These are phyloP conservation scores for Muraenolepis orangiensis DNA, from an alignment of 2,797 vertebrate species.

Conservation along the genomic window DNA sequence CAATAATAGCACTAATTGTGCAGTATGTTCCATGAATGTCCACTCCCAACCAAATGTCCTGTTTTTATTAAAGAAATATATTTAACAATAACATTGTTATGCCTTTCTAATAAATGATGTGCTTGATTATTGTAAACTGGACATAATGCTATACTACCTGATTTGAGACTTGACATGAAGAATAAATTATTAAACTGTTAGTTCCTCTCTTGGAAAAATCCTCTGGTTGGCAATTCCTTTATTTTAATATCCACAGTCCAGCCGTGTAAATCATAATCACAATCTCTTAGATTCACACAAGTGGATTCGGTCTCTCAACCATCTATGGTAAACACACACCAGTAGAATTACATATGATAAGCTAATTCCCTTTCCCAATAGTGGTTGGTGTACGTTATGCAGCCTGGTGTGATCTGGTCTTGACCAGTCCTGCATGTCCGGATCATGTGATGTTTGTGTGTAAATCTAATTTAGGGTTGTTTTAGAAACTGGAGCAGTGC, in stretches of 20 bases:
- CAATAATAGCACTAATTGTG: background rate
- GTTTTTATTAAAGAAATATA: too few species aligned
- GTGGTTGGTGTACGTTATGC: background rate
- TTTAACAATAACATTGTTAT: background rate
- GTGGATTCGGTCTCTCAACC: background rate
- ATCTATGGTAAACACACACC: background rate
- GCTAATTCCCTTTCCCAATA: background rate
- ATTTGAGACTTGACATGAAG: background rate
- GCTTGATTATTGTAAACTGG: background rate
- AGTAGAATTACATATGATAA: background rate
- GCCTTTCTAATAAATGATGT: background rate
- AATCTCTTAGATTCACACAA: background rate
- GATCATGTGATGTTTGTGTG: constrained; percentile 60
- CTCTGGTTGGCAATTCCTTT: background rate
- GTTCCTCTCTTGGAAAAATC: background rate
- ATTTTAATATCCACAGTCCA: background rate
- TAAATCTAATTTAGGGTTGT: constrained; percentile 48
- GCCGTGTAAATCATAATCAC: background rate
- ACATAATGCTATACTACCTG: background rate
- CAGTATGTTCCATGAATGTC: too few species aligned
- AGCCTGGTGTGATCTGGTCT: background rate
- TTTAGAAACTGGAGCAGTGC: background rate
- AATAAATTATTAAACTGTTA: background rate
- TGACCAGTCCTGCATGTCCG: background rate
- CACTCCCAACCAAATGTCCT: too few species aligned